Conservation (phyloP, 2,113 vertebrate genomes). For the Rhipidura dahli region DNA sequence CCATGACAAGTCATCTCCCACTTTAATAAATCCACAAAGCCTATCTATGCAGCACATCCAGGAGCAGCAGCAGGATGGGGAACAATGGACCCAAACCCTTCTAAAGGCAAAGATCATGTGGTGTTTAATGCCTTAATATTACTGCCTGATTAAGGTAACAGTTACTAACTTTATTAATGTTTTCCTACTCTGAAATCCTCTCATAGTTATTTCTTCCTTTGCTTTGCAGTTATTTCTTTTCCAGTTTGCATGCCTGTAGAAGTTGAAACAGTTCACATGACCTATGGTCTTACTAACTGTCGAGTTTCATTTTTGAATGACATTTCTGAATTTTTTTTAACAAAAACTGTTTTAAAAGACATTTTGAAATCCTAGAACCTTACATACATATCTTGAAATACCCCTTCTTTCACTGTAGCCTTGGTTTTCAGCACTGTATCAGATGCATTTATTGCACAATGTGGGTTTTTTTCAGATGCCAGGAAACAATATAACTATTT, state of each 20-base stretch:
- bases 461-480: not conserved
- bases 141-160: not conserved
- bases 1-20: not conserved
- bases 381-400: not conserved
- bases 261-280: not conserved
- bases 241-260: not conserved
- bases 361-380: not conserved
- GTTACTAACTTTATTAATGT: not conserved
- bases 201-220: not conserved
- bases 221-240: not conserved
- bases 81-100: not conserved
- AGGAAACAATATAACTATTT: slow-evolving; percentile 12
- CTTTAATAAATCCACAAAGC: not conserved
- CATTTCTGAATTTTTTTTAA: not conserved
- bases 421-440: not conserved
- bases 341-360: not conserved
- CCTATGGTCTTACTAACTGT: not conserved
- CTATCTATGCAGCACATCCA: not conserved
- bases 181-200: not conserved
- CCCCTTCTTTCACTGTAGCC: not conserved
- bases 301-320: not conserved
- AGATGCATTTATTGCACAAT: slow-evolving; percentile 2
- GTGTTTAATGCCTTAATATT: not conserved
- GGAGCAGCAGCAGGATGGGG: not conserved
- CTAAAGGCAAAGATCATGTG: not conserved